Conservation (phyloP, 2,888 invertebrate species). For the Agonopterix subpropinquella region DNA sequence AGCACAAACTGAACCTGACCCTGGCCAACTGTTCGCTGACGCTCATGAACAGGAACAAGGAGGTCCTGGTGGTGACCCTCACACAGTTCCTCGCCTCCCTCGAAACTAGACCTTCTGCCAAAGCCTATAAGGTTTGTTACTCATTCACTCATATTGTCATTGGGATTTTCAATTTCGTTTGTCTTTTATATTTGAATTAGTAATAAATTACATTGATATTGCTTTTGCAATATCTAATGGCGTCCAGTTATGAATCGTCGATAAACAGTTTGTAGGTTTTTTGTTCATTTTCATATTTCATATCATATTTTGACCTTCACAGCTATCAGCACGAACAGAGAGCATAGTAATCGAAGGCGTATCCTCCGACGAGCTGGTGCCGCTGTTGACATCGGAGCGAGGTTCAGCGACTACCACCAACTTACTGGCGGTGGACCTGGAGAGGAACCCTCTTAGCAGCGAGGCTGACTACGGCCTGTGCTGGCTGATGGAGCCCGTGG, state of each 20-base stretch:
- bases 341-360: constrained; percentile 85
- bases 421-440: constrained; percentile 84
- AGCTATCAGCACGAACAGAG: constrained; percentile 81
- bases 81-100: constrained; percentile 82
- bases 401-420: constrained; percentile 76
- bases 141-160: too few species aligned
- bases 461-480: constrained; percentile 81
- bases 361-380: constrained; percentile 81
- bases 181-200: too few species aligned
- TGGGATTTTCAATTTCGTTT: too few species aligned
- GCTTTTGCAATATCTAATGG: too few species aligned
- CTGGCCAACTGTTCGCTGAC: constrained; percentile 83
- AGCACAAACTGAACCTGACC: constrained; percentile 85
- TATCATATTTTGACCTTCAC: constrained; percentile 1
- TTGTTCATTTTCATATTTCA: too few species aligned
- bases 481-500: constrained; percentile 82
- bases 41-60: constrained; percentile 80
- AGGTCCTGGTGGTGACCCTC: constrained; percentile 82
- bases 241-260: too few species aligned
- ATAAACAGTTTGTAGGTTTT: too few species aligned
- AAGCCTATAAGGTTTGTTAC: constrained; percentile 74
- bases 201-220: too few species aligned
- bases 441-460: constrained; percentile 79
- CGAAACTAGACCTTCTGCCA: constrained; percentile 80
- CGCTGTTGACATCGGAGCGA: constrained; percentile 73